Base-by-base conservation (phyloP, 2,888 invertebrate genomes). In the Dasypolia templi region DNA sequence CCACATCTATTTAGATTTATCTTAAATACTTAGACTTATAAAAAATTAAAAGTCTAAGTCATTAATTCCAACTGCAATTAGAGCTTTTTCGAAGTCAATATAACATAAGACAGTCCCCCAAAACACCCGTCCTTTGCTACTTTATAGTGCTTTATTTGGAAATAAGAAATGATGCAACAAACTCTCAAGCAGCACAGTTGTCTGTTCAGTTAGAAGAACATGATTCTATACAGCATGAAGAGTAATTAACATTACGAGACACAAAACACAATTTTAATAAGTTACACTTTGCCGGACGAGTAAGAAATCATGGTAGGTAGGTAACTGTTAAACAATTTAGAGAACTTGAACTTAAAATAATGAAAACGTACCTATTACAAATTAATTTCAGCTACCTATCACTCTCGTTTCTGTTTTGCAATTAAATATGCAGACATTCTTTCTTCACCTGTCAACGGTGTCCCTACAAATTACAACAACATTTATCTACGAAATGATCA, bases 361-460 rank as follows among this genome's bases (percentile, higher is more conserved):
- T 29, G 9, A 3, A 1, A 26, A 14, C 14, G 9, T 46, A 14
- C 14, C 6, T 46, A 26, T 46, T 35, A 26, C 14, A 1, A 35
- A 63, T 74, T 32, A 46, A 14, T 39, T 19, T 22, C 11, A 71
- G 17, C 3, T 26, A 19, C 11, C 1, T n/a, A n/a, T 61, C 72
- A 53, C 53, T 76, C 42, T 72, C 46, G 17, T 44, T 64, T 68
- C 32, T 56, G 39, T 39, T 51, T 26, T 29, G 62, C 67, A 62
- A 73, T 82, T 73, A 68, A 65, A 72, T 29, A 79, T 61, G 49
- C 67, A 46, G 19, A 56, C 26, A 65, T 73, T 82, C 77, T 86
- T 82, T 87, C 82, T 85, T 92, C 95, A 95, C 94, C 95, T 95
- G 95, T 95, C 95, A 94, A 86, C 92, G 89, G 76, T 65, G 81